A percentile compares a stretch with the other conserved stretches of the same genome.
These are phyloP conservation scores for Lepus europaeus DNA, from an alignment of 2,113 vertebrate genomes.

Conservation along the genomic window DNA sequence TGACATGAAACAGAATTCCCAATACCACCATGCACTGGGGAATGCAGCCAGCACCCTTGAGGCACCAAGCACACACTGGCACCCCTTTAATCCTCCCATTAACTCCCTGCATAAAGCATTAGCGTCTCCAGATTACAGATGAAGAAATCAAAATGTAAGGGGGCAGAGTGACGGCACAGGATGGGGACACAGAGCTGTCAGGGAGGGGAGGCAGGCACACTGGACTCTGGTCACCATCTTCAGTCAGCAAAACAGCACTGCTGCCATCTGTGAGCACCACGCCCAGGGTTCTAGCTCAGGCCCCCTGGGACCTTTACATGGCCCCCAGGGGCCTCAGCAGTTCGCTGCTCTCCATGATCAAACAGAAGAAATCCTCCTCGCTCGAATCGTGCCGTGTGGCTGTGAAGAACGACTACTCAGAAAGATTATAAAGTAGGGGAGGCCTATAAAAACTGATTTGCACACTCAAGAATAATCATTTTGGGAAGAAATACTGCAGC, in stretches of 20 bases:
- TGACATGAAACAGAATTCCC: not conserved
- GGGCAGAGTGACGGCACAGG: not conserved
- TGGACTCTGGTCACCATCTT: not conserved
- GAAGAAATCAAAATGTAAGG: not conserved
- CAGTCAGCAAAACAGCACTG: fast-evolving
- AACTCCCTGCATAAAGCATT: not conserved
- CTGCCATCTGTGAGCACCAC: not conserved
- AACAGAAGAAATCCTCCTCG: not conserved
- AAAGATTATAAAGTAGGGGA: conserved; percentile 19
- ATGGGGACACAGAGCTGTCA: fast-evolving
- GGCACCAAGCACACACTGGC: not conserved
- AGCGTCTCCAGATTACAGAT: not conserved
- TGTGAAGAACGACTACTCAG: conserved; percentile 5
- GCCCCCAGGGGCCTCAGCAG: not conserved
- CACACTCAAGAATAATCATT: not conserved
- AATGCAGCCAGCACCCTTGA: not conserved
- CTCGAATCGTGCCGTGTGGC: not conserved
- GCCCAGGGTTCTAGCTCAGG: not conserved
- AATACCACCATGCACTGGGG: not conserved
- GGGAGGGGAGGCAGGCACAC: not conserved
- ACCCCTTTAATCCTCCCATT: not conserved
- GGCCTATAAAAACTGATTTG: conserved; percentile 23
- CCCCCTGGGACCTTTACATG: not conserved
- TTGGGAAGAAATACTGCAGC: not conserved
- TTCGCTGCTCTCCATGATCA: not conserved